These are phyloP conservation scores for Drosophila funebris DNA, from an alignment of 1,140 invertebrate genomes.

Conservation along the genomic window DNA sequence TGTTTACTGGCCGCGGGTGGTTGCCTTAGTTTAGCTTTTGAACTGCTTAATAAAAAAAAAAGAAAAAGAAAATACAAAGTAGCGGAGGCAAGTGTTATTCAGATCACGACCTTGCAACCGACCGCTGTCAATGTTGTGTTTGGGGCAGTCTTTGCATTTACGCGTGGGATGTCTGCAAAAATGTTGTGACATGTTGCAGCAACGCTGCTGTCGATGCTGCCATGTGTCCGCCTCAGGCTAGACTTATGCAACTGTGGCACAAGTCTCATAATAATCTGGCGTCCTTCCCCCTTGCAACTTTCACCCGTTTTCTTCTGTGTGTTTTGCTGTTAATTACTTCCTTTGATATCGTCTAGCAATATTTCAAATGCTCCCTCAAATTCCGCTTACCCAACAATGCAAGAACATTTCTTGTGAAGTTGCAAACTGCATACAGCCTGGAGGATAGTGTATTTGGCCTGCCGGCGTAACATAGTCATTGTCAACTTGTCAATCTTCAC, in stretches of 20 bases:
- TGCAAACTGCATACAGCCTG: not conserved
- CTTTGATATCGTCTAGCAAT: not conserved
- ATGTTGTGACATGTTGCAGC: constrained; percentile 16
- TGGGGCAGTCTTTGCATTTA: constrained; percentile 24
- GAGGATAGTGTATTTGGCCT: constrained; percentile 3
- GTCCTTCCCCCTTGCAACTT: too few relatives aligned
- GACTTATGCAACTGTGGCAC: constrained; percentile 15
- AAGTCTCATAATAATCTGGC: not conserved
- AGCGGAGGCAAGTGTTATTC: constrained; percentile 26
- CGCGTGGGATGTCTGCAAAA: constrained; percentile 22
- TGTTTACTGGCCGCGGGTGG: constrained; percentile 45
- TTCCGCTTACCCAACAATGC: too few relatives aligned
- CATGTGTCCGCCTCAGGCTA: constrained; percentile 7
- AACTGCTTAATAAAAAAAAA: constrained; percentile 41
- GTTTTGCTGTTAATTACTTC: constrained; percentile 15
- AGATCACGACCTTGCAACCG: constrained; percentile 41
- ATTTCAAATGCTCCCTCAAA: not conserved
- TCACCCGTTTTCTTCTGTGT: not conserved
- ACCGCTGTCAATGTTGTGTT: constrained; percentile 22
- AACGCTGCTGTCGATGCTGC: not conserved
- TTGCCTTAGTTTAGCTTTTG: constrained; percentile 43
- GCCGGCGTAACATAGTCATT: constrained; percentile 15
- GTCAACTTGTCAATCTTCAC: constrained; percentile 19
- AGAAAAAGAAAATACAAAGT: not conserved
- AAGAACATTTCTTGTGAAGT: too few relatives aligned